A percentile compares a stretch with the other conserved stretches of the same genome.
Conservation (phyloP, 2,797 vertebrate species). For the Momotus momota region DNA sequence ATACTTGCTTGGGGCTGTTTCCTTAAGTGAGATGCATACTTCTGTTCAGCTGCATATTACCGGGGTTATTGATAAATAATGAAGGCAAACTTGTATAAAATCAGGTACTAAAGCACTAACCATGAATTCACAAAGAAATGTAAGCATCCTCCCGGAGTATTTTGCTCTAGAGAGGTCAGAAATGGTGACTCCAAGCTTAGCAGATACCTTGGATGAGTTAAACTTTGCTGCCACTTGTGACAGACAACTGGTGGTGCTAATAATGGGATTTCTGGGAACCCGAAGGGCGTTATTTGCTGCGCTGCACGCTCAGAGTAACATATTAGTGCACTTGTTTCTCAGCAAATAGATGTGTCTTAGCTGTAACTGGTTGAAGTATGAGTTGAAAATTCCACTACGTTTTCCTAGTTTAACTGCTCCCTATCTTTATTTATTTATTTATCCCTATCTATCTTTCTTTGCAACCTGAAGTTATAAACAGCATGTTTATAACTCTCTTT, state of each 20-base stretch:
- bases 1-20: neutral
- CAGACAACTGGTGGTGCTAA: constrained; percentile 62
- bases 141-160: neutral
- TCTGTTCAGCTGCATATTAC: neutral
- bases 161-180: neutral
- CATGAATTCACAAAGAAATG: neutral
- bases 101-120: neutral
- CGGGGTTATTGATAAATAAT: neutral
- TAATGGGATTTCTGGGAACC: constrained; percentile 59
- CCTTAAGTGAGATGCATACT: neutral
- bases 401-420: neutral
- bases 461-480: neutral
- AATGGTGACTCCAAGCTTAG: constrained; percentile 12
- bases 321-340: neutral
- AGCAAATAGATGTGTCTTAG: neutral
- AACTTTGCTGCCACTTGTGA: constrained; percentile 1
- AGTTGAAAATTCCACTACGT: neutral
- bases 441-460: neutral
- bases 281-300: neutral
- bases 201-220: constrained; percentile 27
- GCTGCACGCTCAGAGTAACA: neutral
- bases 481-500: neutral
- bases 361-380: neutral
- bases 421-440: neutral
- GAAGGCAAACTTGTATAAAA: neutral